Evolutionary conservation across 2,113 vertebrate genomes (phyloP).

Genomic region (Phrynosoma platyrhinos): DNA sequence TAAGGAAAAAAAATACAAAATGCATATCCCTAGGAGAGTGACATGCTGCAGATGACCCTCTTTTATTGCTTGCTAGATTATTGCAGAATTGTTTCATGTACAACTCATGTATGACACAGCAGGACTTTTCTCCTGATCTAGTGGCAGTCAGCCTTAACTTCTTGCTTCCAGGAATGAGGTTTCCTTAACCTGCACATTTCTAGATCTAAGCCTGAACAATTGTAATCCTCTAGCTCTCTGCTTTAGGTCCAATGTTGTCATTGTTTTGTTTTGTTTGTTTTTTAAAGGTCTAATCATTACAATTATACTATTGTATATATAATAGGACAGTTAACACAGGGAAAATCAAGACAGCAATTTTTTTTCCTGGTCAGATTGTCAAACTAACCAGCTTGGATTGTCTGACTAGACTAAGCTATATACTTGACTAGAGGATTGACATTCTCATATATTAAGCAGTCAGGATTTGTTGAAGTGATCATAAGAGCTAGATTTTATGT

Average conservation of each 20-base stretch:
- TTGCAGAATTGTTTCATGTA: too few relatives aligned
- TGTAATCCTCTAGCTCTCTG: not conserved
- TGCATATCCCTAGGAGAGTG: too few relatives aligned
- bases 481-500: not conserved
- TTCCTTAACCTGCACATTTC: not conserved
- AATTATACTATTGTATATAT: not conserved
- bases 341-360: not conserved
- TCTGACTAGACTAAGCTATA: not conserved
- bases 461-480: not conserved
- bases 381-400: not conserved
- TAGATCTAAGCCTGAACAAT: not conserved
- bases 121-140: too few relatives aligned
- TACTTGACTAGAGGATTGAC: not conserved
- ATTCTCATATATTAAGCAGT: not conserved
- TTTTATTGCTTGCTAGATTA: too few relatives aligned
- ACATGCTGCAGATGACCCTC: too few relatives aligned
- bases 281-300: too few relatives aligned
- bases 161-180: not conserved
- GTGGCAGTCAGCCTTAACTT: not conserved
- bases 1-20: too few relatives aligned
- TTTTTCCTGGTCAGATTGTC: not conserved
- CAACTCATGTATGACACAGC: too few relatives aligned
- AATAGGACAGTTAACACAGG: not conserved
- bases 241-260: not conserved
- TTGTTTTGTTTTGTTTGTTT: too few relatives aligned